Conservation (phyloP, 2,113 vertebrate species). For the Connochaetes taurinus region DNA sequence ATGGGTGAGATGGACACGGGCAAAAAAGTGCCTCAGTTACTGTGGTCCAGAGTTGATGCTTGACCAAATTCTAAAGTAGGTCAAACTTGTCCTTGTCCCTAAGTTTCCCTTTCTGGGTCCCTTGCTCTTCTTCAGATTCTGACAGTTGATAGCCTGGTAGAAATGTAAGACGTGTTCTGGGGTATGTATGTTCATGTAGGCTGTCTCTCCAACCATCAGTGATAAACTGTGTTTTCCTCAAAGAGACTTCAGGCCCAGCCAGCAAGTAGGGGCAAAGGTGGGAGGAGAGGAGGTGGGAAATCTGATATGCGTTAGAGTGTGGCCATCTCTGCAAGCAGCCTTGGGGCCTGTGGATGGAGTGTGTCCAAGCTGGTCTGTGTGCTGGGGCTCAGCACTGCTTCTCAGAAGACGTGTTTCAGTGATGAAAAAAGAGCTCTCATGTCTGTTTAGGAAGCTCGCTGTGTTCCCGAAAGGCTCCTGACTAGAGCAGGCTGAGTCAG, state of each 20-base stretch:
- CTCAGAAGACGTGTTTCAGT: neutral
- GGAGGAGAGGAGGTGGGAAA: neutral
- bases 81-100: neutral
- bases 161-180: neutral
- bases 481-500: conserved; percentile 37
- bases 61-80: neutral
- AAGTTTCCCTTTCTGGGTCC: neutral
- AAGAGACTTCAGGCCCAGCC: neutral
- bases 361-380: neutral
- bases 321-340: neutral
- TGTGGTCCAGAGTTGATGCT: neutral
- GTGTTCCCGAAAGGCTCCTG: neutral
- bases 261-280: neutral
- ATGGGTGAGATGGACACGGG: neutral
- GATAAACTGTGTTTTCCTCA: neutral
- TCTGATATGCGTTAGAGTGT: neutral
- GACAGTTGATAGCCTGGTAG: neutral
- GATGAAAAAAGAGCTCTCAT: neutral
- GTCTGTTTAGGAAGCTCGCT: neutral
- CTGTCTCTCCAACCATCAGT: neutral
- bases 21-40: neutral
- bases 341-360: neutral
- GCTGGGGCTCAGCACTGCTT: neutral
- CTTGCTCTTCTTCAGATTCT: neutral
- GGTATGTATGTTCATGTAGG: neutral